Percentiles rank a stretch among this genome's conserved stretches.
Conservation (phyloP, 1,140 invertebrate species). For the Zeugodacus cucurbitae region DNA sequence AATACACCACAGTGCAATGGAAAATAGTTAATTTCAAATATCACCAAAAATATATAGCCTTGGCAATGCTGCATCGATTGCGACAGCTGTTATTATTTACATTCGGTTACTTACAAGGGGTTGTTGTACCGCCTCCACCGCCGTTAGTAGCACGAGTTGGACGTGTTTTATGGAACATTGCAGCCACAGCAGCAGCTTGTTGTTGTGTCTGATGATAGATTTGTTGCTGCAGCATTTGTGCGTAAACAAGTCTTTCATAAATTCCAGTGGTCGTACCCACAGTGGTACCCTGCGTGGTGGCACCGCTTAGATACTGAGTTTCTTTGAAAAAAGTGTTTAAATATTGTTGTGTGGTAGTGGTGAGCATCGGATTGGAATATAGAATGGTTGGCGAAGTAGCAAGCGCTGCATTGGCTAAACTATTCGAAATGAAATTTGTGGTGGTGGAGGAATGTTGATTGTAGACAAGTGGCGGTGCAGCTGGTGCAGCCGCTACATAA, state of each 20-base stretch:
- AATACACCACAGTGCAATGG: background rate
- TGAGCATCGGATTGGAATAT: constrained; percentile 44
- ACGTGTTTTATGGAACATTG: constrained; percentile 43
- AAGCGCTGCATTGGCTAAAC: constrained; percentile 43
- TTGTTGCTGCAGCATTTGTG: constrained; percentile 47
- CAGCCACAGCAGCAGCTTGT: constrained; percentile 37
- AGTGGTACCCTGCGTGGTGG: background rate
- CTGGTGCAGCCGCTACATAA: constrained; percentile 29
- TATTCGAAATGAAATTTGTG: constrained; percentile 44
- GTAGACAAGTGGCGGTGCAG: constrained; percentile 1
- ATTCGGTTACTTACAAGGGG: background rate
- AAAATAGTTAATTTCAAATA: background rate
- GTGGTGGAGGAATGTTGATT: constrained; percentile 43
- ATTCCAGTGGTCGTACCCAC: background rate
- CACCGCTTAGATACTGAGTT: constrained; percentile 40
- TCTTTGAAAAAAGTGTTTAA: constrained; percentile 45
- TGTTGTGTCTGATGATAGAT: constrained; percentile 44
- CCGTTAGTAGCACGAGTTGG: background rate
- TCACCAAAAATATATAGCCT: background rate
- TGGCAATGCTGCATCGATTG: background rate
- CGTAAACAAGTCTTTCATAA: constrained; percentile 44
- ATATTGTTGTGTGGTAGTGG: constrained; percentile 44
- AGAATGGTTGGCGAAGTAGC: constrained; percentile 42
- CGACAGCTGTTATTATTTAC: background rate
- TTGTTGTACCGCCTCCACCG: background rate